A percentile compares a stretch with the other conserved stretches of the same genome.
Evolutionary conservation across 2,888 invertebrate species (phyloP).

Genomic region (Drosophila fulvimacula): DNA sequence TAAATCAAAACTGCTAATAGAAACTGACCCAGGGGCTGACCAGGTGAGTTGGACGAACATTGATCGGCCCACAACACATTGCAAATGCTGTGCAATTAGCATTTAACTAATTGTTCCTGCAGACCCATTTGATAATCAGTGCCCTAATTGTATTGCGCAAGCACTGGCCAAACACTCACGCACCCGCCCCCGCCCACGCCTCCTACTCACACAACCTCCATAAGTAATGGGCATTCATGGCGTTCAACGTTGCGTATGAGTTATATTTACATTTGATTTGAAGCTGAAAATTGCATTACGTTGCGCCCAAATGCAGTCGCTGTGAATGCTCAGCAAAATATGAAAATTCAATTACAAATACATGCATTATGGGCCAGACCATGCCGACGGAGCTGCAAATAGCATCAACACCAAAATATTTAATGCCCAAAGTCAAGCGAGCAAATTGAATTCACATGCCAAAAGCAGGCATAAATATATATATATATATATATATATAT

Average conservation of each 20-base stretch:
- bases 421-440: conserved; percentile 52
- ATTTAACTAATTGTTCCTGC: conserved; percentile 51
- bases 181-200: not conserved
- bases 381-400: conserved; percentile 21
- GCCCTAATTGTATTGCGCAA: conserved; percentile 35
- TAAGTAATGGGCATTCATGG: conserved; percentile 16
- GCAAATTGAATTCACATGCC: conserved; percentile 56
- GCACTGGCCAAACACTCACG: not conserved
- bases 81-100: conserved; percentile 42
- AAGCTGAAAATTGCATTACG: conserved; percentile 67
- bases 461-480: conserved; percentile 2
- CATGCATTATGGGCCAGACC: not conserved
- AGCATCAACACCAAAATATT: conserved; percentile 43
- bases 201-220: not conserved
- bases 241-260: conserved; percentile 67
- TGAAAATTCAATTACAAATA: conserved; percentile 62
- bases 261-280: conserved; percentile 58
- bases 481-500: not conserved
- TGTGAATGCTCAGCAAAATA: conserved; percentile 15
- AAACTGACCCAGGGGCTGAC: conserved; percentile 18
- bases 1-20: not conserved
- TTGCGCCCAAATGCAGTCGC: conserved; percentile 37
- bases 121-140: conserved; percentile 44
- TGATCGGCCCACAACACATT: conserved; percentile 11
- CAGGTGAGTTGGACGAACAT: conserved; percentile 21